Conservation (phyloP, 2,888 invertebrate species). For the Andrena chrysosceles region DNA sequence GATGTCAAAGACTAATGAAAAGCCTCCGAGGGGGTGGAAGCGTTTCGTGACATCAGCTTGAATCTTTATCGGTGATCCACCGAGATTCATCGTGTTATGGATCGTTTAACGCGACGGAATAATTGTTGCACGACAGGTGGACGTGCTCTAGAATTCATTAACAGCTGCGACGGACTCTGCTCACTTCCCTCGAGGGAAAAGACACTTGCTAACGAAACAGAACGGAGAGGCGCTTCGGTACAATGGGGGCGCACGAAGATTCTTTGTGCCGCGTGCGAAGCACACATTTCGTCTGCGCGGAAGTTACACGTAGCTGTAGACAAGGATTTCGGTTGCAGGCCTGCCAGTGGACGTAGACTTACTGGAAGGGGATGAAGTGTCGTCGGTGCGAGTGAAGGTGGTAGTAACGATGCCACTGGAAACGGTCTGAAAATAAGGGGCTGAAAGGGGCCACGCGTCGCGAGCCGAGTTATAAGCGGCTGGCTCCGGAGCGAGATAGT, state of each 20-base stretch:
- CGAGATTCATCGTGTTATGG: not conserved
- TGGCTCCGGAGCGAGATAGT: conserved; percentile 55
- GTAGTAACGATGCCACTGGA: conserved; percentile 45
- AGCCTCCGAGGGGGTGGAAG: not conserved
- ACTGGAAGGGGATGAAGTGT: conserved; percentile 34
- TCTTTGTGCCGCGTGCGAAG: conserved; percentile 24
- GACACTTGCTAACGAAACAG: not conserved
- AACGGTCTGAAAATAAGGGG: conserved; percentile 71
- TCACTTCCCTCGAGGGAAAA: conserved; percentile 3
- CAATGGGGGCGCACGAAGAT: conserved; percentile 11
- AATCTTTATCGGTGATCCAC: not conserved
- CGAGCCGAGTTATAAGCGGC: conserved; percentile 39
- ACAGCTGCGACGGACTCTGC: not conserved
- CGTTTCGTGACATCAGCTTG: not conserved
- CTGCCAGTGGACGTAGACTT: not conserved
- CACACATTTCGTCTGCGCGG: not conserved
- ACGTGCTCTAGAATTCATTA: not conserved
- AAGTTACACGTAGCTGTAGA: conserved; percentile 11
- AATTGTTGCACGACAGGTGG: too few relatives aligned
- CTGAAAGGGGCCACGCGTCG: conserved; percentile 71
- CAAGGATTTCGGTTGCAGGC: not conserved
- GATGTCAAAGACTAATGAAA: conserved; percentile 15
- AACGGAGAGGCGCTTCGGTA: conserved; percentile 28
- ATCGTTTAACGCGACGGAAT: too few relatives aligned
- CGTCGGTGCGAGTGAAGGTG: conserved; percentile 23